Evolutionary conservation across 2,888 invertebrate genomes (phyloP).

Genomic region (Nowickia ferox): DNA sequence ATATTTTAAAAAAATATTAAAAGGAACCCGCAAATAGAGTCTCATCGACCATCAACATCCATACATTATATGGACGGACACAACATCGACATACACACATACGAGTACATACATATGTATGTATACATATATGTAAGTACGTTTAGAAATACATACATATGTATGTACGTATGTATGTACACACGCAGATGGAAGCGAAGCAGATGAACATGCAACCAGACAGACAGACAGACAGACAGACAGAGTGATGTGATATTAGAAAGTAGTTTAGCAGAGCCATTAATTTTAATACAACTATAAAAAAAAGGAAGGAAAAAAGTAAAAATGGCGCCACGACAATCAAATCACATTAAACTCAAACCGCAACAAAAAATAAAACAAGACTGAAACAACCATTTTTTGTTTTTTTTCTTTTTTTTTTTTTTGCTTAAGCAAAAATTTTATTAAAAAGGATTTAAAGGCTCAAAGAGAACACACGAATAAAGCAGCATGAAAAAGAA

Average conservation of each 20-base stretch:
- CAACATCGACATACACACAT: slow-evolving; percentile 7
- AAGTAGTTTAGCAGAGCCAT: slow-evolving; percentile 52
- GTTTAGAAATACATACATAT: too few species aligned
- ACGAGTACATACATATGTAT: too few species aligned
- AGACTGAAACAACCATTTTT: background rate
- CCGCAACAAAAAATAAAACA: slow-evolving; percentile 22
- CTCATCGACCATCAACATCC: slow-evolving; percentile 53
- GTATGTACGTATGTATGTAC: background rate
- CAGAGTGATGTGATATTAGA: slow-evolving; percentile 36
- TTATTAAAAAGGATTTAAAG: slow-evolving; percentile 29
- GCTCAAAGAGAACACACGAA: background rate
- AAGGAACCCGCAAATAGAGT: slow-evolving; percentile 23
- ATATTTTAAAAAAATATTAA: slow-evolving; percentile 15
- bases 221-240: background rate
- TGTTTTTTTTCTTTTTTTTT: background rate
- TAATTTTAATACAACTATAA: slow-evolving; percentile 57
- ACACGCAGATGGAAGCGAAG: background rate
- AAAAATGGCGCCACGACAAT: slow-evolving; percentile 60
- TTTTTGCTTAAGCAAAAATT: slow-evolving; percentile 7
- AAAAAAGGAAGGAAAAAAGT: slow-evolving; percentile 1
- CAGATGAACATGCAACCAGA: background rate
- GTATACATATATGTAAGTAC: too few species aligned
- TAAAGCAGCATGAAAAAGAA: slow-evolving; percentile 8
- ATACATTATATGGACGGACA: slow-evolving; percentile 7
- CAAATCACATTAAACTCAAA: slow-evolving; percentile 61